Evolutionary conservation across 2,113 vertebrate genomes (phyloP).

Genomic region (Paradoxurus hermaphroditus): DNA sequence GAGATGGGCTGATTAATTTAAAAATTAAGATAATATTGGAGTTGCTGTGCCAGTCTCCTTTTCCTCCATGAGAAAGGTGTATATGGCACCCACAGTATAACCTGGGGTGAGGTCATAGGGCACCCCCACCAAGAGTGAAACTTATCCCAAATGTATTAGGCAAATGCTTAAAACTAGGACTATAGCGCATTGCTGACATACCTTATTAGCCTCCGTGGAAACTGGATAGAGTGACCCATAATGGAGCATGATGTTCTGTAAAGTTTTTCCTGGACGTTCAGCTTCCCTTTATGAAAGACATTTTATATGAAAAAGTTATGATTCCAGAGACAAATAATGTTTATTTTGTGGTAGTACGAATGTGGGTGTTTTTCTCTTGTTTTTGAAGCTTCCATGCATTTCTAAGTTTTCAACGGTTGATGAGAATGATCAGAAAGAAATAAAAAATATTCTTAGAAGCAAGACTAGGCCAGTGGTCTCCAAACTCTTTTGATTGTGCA

Average conservation of each 20-base stretch:
- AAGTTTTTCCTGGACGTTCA: not conserved
- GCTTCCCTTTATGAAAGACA: not conserved
- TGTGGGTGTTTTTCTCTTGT: not conserved
- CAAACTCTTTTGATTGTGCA: not conserved
- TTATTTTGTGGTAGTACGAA: not conserved
- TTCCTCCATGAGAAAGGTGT: not conserved
- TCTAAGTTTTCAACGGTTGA: conserved; percentile 25
- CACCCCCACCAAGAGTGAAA: not conserved
- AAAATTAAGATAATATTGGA: not conserved
- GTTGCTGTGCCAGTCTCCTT: not conserved
- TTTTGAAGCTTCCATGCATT: conserved; percentile 23
- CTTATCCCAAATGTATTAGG: not conserved
- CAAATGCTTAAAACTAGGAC: conserved; percentile 4
- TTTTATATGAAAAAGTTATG: not conserved
- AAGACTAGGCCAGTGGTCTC: not conserved
- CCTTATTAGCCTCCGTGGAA: not conserved
- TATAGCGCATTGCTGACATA: not conserved
- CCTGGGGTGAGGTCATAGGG: not conserved
- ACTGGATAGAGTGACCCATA: not conserved
- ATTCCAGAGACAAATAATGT: not conserved
- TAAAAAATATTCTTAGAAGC: conserved; percentile 26
- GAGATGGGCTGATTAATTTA: not conserved
- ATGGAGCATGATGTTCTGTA: not conserved
- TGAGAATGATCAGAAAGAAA: conserved; percentile 27
- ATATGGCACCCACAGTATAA: not conserved